Evolutionary conservation across 2,797 vertebrate genomes (phyloP), one percentile per base, ranked within the genome.

Genomic region (Martes flavigula): DNA sequence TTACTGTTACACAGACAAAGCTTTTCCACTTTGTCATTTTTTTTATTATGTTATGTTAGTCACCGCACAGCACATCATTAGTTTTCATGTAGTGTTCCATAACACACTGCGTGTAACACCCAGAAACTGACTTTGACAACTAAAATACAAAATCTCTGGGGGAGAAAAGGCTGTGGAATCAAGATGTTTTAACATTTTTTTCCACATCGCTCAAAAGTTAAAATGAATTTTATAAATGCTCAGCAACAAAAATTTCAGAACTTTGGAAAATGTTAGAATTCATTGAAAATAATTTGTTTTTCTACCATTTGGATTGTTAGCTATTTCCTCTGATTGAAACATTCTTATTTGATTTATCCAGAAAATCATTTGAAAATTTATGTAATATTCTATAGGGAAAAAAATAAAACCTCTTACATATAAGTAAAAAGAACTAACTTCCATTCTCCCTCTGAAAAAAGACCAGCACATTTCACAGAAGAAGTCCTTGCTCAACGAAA

Each of bases 181-280:
- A 96, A 96, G 11, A 58, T 96, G 30, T 82, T 85, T 95, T 94
- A 91, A 43, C 96, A 60, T 87, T 92, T 64, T 60, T 91, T 97
- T 94, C 84, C 27, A 73, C 7, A 91, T 91, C 58, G 91, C 79
- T 92, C 91, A 97, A 91, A 94, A 10, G 0, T 77, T 72, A 87
- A 97, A 91, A 40, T 90, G 60, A 95, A 96, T 32, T 60, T 70
- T 70, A 58, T 30, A 91, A 70, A 94, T 90, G 43, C 30, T 92
- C 30, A 2, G 70, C 17, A 68, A 88, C n/a, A 77, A 91, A 38
- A 84, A 83, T 38, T 79, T 48, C 64, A 91, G 23, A 90, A 73
- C 62, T 93, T 82, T 25, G n/a, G 5, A 58, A 97, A 96, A 35
- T 75, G 5, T 35, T 88, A 58, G 56, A 17, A 40, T 94, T 87